phyloP scores from a whole-genome alignment of 2,888 invertebrate species.

The Xestia rhomboidea region DNA sequence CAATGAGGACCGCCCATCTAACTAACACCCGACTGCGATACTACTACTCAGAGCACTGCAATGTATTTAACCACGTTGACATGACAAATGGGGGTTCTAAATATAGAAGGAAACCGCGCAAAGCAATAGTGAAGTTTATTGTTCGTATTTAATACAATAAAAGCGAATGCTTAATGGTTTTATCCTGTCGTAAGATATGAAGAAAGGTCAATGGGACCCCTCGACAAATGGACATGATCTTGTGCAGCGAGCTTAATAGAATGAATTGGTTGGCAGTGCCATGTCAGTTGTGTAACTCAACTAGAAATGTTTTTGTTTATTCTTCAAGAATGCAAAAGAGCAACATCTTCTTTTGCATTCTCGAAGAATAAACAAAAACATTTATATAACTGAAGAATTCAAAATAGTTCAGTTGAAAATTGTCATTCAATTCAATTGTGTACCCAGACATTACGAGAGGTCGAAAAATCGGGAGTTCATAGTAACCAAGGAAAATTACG shows the following conservation, averaged over 20 bases:
- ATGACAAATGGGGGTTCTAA: constrained; percentile 69
- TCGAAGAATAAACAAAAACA: no score
- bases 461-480: no score
- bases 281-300: neutral
- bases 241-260: constrained; percentile 36
- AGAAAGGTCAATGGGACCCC: constrained; percentile 55
- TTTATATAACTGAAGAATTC: constrained; percentile 9
- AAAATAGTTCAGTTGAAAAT: constrained; percentile 11
- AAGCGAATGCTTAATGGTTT: constrained; percentile 71
- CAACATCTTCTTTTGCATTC: no score
- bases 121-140: constrained; percentile 47
- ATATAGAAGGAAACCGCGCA: constrained; percentile 53
- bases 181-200: constrained; percentile 69
- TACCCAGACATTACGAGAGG: constrained; percentile 51
- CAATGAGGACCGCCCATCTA: constrained; percentile 75
- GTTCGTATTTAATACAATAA: constrained; percentile 41
- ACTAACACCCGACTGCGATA: constrained; percentile 69
- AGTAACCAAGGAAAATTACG: no score
- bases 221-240: constrained; percentile 38
- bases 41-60: constrained; percentile 65
- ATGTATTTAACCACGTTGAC: constrained; percentile 65
- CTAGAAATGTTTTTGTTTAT: constrained; percentile 3
- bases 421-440: constrained; percentile 45
- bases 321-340: constrained; percentile 15
- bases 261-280: constrained; percentile 38